These are phyloP conservation scores for Chamaetylas fuelleborni DNA, from an alignment of 2,113 vertebrate species.

Conservation along the genomic window DNA sequence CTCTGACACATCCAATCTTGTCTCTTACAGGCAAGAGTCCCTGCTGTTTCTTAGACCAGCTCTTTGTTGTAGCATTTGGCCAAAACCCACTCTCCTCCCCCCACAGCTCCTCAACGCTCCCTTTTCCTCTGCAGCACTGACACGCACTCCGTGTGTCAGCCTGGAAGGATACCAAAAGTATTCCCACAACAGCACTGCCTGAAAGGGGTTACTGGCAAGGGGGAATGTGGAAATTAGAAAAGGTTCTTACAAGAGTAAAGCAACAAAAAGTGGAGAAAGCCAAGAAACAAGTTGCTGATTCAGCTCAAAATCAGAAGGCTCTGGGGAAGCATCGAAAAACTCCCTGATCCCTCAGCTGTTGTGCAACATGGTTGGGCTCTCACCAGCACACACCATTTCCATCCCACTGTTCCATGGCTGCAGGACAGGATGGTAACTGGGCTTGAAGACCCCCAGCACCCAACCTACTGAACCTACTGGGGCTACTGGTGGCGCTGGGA, in stretches of 20 bases:
- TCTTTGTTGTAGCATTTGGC: fast-evolving
- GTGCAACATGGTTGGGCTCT: background rate
- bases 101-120: background rate
- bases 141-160: background rate
- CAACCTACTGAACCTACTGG: background rate
- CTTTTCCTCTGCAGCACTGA: background rate
- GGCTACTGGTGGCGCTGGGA: background rate
- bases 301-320: background rate
- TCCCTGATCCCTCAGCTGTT: fast-evolving
- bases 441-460: background rate
- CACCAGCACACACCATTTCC: fast-evolving
- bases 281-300: conserved; percentile 2
- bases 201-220: background rate
- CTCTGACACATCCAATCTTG: background rate
- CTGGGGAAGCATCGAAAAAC: fast-evolving
- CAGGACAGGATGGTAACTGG: background rate
- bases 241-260: background rate
- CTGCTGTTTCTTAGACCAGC: background rate
- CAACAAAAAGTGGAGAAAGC: background rate
- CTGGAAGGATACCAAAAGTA: background rate
- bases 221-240: background rate
- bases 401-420: background rate
- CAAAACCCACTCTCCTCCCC: background rate
- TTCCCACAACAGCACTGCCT: background rate
- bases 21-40: background rate